phyloP scores from a whole-genome alignment of 2,113 vertebrate species.

The Poeciliopsis turrubarensis region DNA sequence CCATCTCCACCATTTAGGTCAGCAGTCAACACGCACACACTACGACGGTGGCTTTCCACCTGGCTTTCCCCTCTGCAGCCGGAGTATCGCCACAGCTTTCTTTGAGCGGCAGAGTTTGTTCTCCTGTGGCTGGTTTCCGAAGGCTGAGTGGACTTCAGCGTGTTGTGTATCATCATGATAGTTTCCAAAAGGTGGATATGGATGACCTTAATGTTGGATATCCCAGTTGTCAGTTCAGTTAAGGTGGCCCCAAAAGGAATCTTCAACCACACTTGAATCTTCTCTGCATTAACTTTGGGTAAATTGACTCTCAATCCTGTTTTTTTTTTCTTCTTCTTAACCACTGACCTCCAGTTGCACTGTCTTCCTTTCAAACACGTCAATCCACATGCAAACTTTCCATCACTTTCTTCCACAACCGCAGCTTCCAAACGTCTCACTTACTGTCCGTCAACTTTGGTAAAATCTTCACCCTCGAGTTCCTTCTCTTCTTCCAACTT shows the following conservation, averaged over 20 bases:
- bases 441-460: conserved; percentile 14
- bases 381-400: conserved; percentile 9
- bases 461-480: neutral
- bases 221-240: conserved; percentile 23
- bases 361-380: conserved; percentile 37
- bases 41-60: conserved; percentile 67
- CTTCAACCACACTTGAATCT: conserved; percentile 7
- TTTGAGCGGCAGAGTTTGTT: conserved; percentile 62
- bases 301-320: conserved; percentile 11
- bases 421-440: conserved; percentile 10
- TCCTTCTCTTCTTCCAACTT: conserved; percentile 1
- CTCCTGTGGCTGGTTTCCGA: conserved; percentile 63
- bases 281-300: conserved; percentile 9
- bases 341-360: conserved; percentile 42
- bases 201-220: neutral
- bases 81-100: conserved; percentile 74
- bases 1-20: conserved; percentile 62
- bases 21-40: conserved; percentile 73
- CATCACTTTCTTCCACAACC: conserved; percentile 17
- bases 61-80: conserved; percentile 53
- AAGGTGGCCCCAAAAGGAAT: conserved; percentile 7
- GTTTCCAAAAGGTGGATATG: neutral
- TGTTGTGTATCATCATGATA: conserved; percentile 74
- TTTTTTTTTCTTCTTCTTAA: neutral
- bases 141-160: conserved; percentile 59